phyloP scores from a whole-genome alignment of 2,113 vertebrate species.

The Cynoglossus semilaevis region DNA sequence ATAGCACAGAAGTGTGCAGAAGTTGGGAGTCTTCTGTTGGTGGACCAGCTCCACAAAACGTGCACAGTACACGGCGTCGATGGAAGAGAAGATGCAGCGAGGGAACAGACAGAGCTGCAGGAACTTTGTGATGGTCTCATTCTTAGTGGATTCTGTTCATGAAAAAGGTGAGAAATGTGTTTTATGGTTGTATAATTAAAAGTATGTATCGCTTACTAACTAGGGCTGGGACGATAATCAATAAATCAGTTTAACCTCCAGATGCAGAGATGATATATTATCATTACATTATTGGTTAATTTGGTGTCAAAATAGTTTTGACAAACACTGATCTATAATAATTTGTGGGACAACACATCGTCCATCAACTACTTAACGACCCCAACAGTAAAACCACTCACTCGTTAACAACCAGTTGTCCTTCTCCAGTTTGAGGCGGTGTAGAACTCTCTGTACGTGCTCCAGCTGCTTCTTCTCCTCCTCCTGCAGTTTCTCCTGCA shows the following conservation, averaged over 20 bases:
- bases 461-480: slow-evolving; percentile 98
- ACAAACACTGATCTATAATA: too few relatives aligned
- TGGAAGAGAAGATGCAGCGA: slow-evolving; percentile 97
- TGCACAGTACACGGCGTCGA: slow-evolving; percentile 96
- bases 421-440: slow-evolving; percentile 95
- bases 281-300: too few relatives aligned
- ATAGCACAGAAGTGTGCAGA: slow-evolving; percentile 97
- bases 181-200: too few relatives aligned
- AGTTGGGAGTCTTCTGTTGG: slow-evolving; percentile 97
- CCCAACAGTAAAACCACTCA: slow-evolving; percentile 68
- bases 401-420: slow-evolving; percentile 98
- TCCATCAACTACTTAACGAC: too few relatives aligned
- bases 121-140: slow-evolving; percentile 99
- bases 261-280: too few relatives aligned
- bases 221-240: too few relatives aligned
- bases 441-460: slow-evolving; percentile 92
- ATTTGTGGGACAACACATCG: too few relatives aligned
- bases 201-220: too few relatives aligned
- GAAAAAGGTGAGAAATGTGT: slow-evolving; percentile 14
- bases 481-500: slow-evolving; percentile 96
- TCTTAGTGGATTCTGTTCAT: slow-evolving; percentile 93
- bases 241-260: too few relatives aligned
- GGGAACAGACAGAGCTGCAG: slow-evolving; percentile 98
- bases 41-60: slow-evolving; percentile 97
- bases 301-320: too few relatives aligned